Conservation (phyloP, 2,113 vertebrate species). For the Shinisaurus crocodilurus region DNA sequence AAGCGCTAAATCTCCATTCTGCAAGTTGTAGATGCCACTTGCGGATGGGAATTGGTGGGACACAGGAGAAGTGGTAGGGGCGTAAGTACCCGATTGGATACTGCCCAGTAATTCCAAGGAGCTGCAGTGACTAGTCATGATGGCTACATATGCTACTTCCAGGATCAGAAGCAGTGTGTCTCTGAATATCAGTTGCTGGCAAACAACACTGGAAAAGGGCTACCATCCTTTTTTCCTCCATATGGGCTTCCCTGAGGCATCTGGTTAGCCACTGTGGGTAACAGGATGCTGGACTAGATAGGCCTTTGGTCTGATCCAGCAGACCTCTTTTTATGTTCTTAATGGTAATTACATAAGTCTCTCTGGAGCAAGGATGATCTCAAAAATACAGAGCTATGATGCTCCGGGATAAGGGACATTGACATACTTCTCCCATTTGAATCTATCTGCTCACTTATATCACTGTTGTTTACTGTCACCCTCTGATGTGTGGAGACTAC, state of each 20-base stretch:
- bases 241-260: background rate
- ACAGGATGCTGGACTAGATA: background rate
- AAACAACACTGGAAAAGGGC: background rate
- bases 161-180: background rate
- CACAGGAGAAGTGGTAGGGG: too few species aligned
- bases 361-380: background rate
- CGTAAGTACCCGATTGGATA: too few species aligned
- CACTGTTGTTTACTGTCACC: background rate
- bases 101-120: background rate
- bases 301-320: background rate
- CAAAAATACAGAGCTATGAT: background rate
- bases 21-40: too few species aligned
- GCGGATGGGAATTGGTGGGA: too few species aligned
- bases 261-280: background rate
- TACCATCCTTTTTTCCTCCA: background rate
- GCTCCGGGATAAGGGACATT: background rate
- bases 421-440: background rate
- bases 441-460: background rate
- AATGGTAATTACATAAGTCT: background rate
- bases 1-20: too few species aligned
- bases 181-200: background rate
- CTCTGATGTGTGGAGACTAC: background rate
- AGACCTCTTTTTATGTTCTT: background rate
- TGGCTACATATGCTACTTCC: background rate
- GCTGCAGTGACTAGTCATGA: background rate